phyloP scores from a whole-genome alignment of 2,113 vertebrate genomes.

The Rhinolophus ferrumequinum region DNA sequence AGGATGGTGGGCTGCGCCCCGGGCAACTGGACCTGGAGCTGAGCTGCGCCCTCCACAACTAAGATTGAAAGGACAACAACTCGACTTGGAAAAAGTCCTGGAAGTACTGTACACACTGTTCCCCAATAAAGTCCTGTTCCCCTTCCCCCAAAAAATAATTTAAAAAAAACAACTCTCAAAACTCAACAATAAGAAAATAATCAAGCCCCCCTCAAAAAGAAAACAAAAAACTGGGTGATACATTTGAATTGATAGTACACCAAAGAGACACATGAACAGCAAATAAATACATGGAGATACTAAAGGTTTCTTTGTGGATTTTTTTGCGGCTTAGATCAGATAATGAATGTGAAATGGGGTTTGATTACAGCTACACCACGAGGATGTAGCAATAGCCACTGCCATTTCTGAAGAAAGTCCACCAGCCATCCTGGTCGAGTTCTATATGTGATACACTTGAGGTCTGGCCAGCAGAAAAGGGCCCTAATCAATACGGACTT shows the following conservation, averaged over 20 bases:
- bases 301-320: neutral
- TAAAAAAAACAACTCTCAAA: neutral
- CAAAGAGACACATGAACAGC: neutral
- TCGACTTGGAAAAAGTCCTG: too few species aligned
- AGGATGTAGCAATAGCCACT: neutral
- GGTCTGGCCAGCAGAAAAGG: neutral
- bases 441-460: neutral
- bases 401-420: neutral
- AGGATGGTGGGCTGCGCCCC: too few species aligned
- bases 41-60: too few species aligned
- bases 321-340: neutral
- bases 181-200: slow-evolving; percentile 2
- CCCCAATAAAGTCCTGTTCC: too few species aligned
- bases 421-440: neutral
- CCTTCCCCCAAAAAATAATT: too few species aligned
- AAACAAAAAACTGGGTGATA: too few species aligned
- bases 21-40: too few species aligned
- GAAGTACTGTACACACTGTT: too few species aligned
- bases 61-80: too few species aligned
- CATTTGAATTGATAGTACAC: neutral
- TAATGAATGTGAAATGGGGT: neutral
- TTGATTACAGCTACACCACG: neutral
- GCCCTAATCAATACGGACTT: neutral
- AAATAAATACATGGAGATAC: neutral
- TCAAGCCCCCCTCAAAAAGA: neutral